Percentiles rank a stretch among this genome's conserved stretches.
These are phyloP conservation scores for Galeruca laticollis DNA, from an alignment of 2,888 invertebrate species.

Conservation along the genomic window DNA sequence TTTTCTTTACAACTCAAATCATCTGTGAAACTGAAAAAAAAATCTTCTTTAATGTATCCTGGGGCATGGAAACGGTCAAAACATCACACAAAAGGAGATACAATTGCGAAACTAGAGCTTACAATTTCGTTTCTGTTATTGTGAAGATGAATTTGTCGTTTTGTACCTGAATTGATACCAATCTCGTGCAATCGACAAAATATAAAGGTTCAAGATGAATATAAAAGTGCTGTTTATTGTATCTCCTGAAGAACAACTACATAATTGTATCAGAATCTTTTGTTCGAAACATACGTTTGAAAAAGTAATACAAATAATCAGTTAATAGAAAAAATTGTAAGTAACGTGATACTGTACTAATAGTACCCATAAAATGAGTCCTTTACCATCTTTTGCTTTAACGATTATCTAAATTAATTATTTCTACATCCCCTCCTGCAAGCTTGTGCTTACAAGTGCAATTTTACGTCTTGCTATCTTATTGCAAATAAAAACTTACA, in stretches of 20 bases:
- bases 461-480: no score
- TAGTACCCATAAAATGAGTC: no score
- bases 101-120: constrained; percentile 19
- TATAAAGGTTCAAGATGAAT: not conserved
- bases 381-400: no score
- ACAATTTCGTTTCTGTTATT: constrained; percentile 12
- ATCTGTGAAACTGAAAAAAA: constrained; percentile 21
- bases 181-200: not conserved
- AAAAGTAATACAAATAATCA: not conserved
- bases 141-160: constrained; percentile 5
- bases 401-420: no score
- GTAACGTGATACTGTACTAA: no score
- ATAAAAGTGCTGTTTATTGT: not conserved
- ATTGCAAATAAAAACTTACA: no score
- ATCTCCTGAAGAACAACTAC: not conserved
- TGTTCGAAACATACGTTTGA: not conserved
- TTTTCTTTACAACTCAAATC: constrained; percentile 25
- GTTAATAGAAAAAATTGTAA: no score
- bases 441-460: no score
- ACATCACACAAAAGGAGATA: constrained; percentile 8
- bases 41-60: constrained; percentile 2
- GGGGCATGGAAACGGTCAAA: constrained; percentile 8
- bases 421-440: no score
- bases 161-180: not conserved
- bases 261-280: not conserved